Evolutionary conservation across 2,113 vertebrate species (phyloP).

Genomic region (Morone chrysops): DNA sequence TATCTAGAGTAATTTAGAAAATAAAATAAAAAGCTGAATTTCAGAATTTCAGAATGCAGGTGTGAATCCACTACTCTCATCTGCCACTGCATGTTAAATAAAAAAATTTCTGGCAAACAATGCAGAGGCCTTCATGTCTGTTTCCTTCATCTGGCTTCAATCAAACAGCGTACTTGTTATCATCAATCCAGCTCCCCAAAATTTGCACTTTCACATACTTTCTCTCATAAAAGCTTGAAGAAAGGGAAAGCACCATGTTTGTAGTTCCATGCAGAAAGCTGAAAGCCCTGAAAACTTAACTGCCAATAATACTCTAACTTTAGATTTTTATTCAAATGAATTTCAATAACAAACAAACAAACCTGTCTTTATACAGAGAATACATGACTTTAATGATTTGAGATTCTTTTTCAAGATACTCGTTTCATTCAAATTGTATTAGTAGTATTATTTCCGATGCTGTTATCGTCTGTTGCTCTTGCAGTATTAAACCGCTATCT

Average conservation of each 20-base stretch:
- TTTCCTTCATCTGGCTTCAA: slow-evolving; percentile 59
- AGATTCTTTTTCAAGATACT: not conserved
- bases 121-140: slow-evolving; percentile 40
- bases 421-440: not conserved
- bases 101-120: slow-evolving; percentile 39
- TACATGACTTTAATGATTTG: not conserved
- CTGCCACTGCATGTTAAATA: not conserved
- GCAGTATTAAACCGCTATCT: slow-evolving; percentile 30
- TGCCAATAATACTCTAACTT: not conserved
- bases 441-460: slow-evolving; percentile 23
- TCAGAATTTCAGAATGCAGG: not conserved
- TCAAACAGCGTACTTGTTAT: slow-evolving; percentile 29
- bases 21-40: not conserved
- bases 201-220: slow-evolving; percentile 36
- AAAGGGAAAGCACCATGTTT: slow-evolving; percentile 43
- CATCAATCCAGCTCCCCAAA: slow-evolving; percentile 29
- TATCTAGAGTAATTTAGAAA: not conserved
- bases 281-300: slow-evolving; percentile 9
- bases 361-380: not conserved
- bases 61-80: slow-evolving; percentile 1
- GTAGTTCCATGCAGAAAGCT: slow-evolving; percentile 13
- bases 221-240: slow-evolving; percentile 30
- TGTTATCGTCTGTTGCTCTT: slow-evolving; percentile 21
- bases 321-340: slow-evolving; percentile 3
- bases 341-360: not conserved